These are phyloP conservation scores for Ctenoplectra terminalis DNA, from an alignment of 1,140 invertebrate genomes.

Conservation along the genomic window DNA sequence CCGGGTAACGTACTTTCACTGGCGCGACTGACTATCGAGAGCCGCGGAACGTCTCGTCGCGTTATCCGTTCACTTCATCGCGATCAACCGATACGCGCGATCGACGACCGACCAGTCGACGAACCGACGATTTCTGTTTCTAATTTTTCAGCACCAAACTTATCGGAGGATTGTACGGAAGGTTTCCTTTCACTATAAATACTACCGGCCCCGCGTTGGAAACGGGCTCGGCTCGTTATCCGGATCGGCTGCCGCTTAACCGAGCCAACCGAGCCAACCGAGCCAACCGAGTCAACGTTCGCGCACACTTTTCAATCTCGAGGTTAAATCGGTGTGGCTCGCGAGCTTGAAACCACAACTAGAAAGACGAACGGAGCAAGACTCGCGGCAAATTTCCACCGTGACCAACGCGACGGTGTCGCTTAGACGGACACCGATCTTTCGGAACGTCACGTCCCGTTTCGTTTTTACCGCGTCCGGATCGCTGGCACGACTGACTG, in stretches of 20 bases:
- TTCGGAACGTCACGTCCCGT: background rate
- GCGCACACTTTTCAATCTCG: conserved; percentile 7
- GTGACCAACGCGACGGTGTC: background rate
- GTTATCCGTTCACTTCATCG: conserved; percentile 34
- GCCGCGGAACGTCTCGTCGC: conserved; percentile 25
- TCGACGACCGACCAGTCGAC: background rate
- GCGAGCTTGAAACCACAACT: background rate
- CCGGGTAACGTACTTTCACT: conserved; percentile 71
- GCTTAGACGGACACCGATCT: background rate
- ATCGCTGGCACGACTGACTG: conserved; percentile 76
- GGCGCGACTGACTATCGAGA: conserved; percentile 34
- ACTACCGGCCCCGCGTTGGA: background rate
- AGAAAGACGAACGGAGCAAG: background rate
- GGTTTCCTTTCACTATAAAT: background rate
- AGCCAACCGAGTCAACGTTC: conserved; percentile 1
- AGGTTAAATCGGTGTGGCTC: no score
- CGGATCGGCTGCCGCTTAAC: conserved; percentile 3
- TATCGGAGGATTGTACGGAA: background rate
- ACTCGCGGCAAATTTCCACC: background rate
- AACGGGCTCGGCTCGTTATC: background rate
- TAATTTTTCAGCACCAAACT: background rate
- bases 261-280: no score
- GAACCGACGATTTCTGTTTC: background rate
- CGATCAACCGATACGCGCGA: background rate
- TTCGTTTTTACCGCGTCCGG: conserved; percentile 58